Evolutionary conservation across 1,140 invertebrate species (phyloP).

Genomic region (Drosophila asahinai): DNA sequence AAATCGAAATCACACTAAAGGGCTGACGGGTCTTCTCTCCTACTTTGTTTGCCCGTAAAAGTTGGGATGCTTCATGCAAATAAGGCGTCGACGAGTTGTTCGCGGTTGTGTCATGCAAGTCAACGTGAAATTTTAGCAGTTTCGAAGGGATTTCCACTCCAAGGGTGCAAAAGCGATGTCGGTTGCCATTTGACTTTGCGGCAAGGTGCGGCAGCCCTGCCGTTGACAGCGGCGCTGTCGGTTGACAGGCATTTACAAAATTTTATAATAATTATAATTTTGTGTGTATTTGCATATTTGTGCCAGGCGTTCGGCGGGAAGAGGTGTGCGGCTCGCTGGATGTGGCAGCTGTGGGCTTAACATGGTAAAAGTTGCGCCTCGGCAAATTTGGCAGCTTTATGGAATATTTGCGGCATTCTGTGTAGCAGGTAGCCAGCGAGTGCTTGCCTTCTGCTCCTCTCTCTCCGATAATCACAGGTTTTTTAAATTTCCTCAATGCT

Average conservation of each 20-base stretch:
- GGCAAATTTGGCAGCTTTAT: constrained; percentile 42
- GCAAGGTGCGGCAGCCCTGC: constrained; percentile 52
- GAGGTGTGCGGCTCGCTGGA: constrained; percentile 6
- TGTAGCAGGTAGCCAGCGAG: constrained; percentile 32
- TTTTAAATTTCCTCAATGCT: constrained; percentile 51
- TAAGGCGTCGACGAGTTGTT: constrained; percentile 28
- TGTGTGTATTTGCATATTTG: constrained; percentile 67
- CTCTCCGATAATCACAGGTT: constrained; percentile 29
- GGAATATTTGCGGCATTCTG: constrained; percentile 63
- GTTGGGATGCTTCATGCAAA: constrained; percentile 40
- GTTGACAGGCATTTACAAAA: constrained; percentile 59
- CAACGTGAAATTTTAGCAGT: constrained; percentile 66
- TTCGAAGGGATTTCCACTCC: constrained; percentile 19
- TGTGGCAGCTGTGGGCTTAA: constrained; percentile 53
- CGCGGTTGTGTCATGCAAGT: constrained; percentile 26
- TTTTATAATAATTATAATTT: constrained; percentile 81
- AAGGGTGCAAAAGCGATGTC: constrained; percentile 11
- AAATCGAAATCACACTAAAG: constrained; percentile 56
- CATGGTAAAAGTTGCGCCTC: constrained; percentile 46
- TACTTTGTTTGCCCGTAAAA: constrained; percentile 4
- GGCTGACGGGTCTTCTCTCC: constrained; percentile 7
- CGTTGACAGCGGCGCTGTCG: constrained; percentile 48
- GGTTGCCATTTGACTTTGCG: constrained; percentile 66
- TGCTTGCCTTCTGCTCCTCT: background rate
- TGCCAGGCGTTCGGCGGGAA: background rate